Conservation (phyloP, 2,888 invertebrate genomes). For the Hesperia comma region DNA sequence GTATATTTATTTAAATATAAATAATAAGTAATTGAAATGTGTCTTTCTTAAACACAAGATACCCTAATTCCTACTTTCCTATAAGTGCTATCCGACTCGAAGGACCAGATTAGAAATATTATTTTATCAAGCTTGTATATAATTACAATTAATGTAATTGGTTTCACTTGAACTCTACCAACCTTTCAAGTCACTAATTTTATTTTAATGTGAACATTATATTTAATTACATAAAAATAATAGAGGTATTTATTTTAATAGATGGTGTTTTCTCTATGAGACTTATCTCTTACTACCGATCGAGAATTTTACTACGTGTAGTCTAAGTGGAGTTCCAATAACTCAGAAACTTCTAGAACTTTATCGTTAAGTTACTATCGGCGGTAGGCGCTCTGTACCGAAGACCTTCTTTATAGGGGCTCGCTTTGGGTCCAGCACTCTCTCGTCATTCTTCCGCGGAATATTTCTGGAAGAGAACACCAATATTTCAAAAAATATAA, state of each 20-base stretch:
- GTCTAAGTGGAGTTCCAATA: background rate
- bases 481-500: constrained; percentile 24
- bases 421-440: constrained; percentile 78
- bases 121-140: background rate
- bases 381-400: constrained; percentile 70
- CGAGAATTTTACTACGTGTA: constrained; percentile 3
- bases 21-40: background rate
- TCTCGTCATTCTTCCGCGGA: constrained; percentile 70
- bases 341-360: background rate
- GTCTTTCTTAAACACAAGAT: background rate
- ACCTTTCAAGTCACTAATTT: too few relatives aligned
- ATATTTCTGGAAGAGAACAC: constrained; percentile 66
- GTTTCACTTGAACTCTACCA: too few relatives aligned
- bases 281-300: too few relatives aligned
- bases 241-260: too few relatives aligned
- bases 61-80: background rate
- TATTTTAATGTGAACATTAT: too few relatives aligned
- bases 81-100: constrained; percentile 12
- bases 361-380: constrained; percentile 63
- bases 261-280: too few relatives aligned
- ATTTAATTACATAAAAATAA: too few relatives aligned
- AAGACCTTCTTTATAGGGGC: constrained; percentile 76
- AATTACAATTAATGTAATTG: too few relatives aligned
- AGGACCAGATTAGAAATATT: constrained; percentile 4
- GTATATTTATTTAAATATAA: constrained; percentile 1